Evolutionary conservation across 2,888 invertebrate genomes (phyloP).

Genomic region (Darwinula stevensoni): DNA sequence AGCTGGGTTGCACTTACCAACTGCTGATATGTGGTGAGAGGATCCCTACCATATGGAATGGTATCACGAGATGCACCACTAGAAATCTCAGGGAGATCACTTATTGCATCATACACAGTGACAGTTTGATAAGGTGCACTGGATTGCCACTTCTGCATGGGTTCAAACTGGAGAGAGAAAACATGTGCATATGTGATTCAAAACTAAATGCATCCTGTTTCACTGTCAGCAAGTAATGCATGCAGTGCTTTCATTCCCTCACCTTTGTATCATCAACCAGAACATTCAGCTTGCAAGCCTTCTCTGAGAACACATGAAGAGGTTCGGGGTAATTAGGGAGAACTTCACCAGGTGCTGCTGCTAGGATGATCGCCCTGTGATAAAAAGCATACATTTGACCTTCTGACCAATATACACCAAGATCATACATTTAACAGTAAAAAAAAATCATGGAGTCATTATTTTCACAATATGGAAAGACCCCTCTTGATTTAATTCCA

Average conservation of each 20-base stretch:
- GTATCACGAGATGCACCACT: constrained; percentile 37
- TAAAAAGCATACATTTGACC: too few relatives aligned
- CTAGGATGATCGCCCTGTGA: constrained; percentile 34
- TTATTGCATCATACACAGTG: constrained; percentile 50
- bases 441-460: too few relatives aligned
- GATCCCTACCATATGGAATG: constrained; percentile 36
- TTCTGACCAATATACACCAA: too few relatives aligned
- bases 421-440: constrained; percentile 1
- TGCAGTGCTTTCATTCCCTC: too few relatives aligned
- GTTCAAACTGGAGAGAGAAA: too few relatives aligned
- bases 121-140: constrained; percentile 45
- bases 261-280: constrained; percentile 28
- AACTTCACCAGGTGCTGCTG: constrained; percentile 43
- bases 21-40: constrained; percentile 42
- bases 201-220: too few relatives aligned
- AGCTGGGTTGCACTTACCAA: constrained; percentile 15
- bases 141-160: too few relatives aligned
- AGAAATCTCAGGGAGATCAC: constrained; percentile 39
- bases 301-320: constrained; percentile 34
- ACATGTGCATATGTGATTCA: too few relatives aligned
- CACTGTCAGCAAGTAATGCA: too few relatives aligned
- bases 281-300: constrained; percentile 30
- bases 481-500: too few relatives aligned
- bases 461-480: too few relatives aligned
- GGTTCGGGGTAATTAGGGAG: constrained; percentile 51